Base-by-base conservation (phyloP, 1,140 invertebrate genomes). In the Phymorhynchus buccinoides region DNA sequence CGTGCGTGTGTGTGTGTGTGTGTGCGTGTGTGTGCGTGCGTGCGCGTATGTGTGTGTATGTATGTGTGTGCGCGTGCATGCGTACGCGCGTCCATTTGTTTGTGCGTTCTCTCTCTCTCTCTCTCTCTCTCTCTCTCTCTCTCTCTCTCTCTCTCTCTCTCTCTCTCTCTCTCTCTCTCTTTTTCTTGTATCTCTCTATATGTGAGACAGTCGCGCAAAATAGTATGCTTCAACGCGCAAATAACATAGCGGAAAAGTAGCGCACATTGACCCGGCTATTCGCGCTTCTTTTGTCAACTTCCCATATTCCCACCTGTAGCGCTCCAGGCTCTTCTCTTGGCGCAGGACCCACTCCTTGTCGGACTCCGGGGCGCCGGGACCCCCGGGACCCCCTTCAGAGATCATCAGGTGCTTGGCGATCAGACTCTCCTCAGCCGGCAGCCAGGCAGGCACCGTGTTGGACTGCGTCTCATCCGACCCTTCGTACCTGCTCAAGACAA, bases 401-500 rank as follows among this genome's bases (percentile, higher is more conserved):
- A 71, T 79, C 18, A 87, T 71, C 1, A 87, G 80, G 32, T 87
- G 86, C 12, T 83, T 84, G n/a, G 86, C 86, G 48, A 87, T 84
- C 32, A 41, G 56, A 4, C 83, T 84, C 35, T 87, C 86, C 6
- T 84, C 84, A 1, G 83, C 42, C 3, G 86, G 86, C 27, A 87
- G 80, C 86, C 86, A 87, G 12, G 77, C 86, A 1, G 86, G 86
- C 44, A 73, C 30, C 39, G 48, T 68, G 30, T 39, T 44, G 3
- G 83, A 71, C 27, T 48, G 37, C 0, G 44, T 75, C 22, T 83
- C 78, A 41, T 80, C 48, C 16, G 82, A 78, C 48, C 30, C 78
- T 9, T 83, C 83, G 37, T 39, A 75, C 75, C 73, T 42, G 62
- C 30, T 30, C 39, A 30, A 41, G 27, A 66, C 62, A 66, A n/a